phyloP scores from a whole-genome alignment of 2,113 vertebrate species.

The Caloenas nicobarica region DNA sequence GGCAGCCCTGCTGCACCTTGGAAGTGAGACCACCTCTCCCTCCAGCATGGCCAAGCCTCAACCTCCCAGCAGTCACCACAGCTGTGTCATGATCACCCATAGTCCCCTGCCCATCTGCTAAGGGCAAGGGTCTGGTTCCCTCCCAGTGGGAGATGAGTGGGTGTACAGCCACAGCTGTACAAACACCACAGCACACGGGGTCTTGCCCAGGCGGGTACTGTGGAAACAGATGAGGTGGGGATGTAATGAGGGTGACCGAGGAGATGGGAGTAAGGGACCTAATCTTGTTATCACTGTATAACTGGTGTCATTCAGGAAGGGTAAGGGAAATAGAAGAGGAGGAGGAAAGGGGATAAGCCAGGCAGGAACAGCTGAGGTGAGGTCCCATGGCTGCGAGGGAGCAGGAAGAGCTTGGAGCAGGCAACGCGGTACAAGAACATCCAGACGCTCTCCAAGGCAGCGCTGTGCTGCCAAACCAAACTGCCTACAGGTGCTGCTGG shows the following conservation, averaged over 20 bases:
- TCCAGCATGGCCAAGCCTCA: accelerated
- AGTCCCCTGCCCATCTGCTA: accelerated
- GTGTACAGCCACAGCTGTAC: accelerated
- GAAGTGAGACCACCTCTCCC: neutral
- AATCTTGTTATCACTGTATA: neutral
- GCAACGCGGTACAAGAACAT: neutral
- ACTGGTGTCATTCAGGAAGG: neutral
- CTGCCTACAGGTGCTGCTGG: neutral
- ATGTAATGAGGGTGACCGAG: accelerated
- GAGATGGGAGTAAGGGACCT: neutral
- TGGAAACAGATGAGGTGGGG: neutral
- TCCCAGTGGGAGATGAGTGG: neutral
- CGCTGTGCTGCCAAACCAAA: neutral
- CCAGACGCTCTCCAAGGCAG: neutral
- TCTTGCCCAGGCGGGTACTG: accelerated
- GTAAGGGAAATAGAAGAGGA: neutral
- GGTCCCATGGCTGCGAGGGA: neutral
- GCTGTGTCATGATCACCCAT: accelerated
- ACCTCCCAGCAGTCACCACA: neutral
- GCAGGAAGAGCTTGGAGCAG: neutral
- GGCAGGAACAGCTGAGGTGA: accelerated
- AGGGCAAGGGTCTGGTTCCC: neutral
- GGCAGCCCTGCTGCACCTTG: neutral
- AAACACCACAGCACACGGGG: accelerated
- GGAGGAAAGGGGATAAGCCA: neutral